Evolutionary conservation across 2,797 vertebrate species (phyloP), one percentile per base, ranked within the genome.

Genomic region (Pangasius larnaudii): DNA sequence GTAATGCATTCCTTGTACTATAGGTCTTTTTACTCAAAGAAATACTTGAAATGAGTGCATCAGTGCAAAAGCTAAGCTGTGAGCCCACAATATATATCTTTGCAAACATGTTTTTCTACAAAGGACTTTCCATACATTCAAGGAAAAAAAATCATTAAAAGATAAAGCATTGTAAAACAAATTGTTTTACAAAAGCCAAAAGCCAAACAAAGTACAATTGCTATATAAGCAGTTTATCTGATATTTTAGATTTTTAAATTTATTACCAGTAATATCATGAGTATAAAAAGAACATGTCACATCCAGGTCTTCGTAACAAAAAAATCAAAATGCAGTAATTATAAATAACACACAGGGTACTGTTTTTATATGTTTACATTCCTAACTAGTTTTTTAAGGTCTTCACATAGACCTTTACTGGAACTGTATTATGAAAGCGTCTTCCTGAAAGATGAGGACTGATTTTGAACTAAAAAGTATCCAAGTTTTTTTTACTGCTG

Each of bases 351-450:
- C n/a, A 84, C 51, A 84, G 85, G 61, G 91, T 94, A 94, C 93
- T 95, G 93, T 94, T 94, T 90, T 58, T 9, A 92, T 92, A 93
- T 92, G 94, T 95, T 95, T 96, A 95, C 93, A 94, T 86, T 87
- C 79, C 89, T 74, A 92, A 85, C 79, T 63, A 46, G 90, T 69
- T 59, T 59, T 92, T 84, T 86, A 81, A 36, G 89, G 83, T 67
- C 86, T 85, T 85, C 27, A 56, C 65, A 74, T 42, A 78, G 61
- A 33, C 63, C 51, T 71, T 85, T 53, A 46, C 53, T 80, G 81
- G 79, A 88, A 79, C 4, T 78, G 42, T 65, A 86, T 90, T 75
- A 80, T 81, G 69, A 74, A 89, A n/a, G 36, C 10, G 16, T 58
- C 33, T 74, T 39, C 59, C 84, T 24, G 5, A 33, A 75, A 33